A percentile compares a stretch with the other conserved stretches of the same genome.
These are phyloP conservation scores for Mycteria americana DNA, from an alignment of 2,797 vertebrate species.

Conservation along the genomic window DNA sequence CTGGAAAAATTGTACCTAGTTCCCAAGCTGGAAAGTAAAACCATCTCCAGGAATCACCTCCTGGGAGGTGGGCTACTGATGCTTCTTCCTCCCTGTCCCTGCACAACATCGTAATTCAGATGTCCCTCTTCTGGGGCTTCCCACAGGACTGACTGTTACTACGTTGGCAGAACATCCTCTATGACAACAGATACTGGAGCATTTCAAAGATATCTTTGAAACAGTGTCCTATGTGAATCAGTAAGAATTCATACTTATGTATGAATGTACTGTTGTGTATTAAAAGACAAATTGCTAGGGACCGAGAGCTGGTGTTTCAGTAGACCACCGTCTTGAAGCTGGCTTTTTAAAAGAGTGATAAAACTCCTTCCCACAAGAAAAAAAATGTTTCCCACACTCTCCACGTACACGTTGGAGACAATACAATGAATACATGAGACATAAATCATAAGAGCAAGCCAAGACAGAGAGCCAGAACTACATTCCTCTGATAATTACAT, in stretches of 20 bases:
- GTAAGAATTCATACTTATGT: not conserved
- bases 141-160: not conserved
- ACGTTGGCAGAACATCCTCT: not conserved
- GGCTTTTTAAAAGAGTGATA: not conserved
- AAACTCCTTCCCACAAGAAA: not conserved
- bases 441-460: not conserved
- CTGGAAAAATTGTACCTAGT: not conserved
- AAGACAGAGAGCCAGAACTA: not conserved
- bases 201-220: not conserved
- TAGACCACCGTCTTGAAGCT: not conserved
- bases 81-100: not conserved
- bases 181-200: not conserved
- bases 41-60: not conserved
- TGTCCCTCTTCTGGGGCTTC: not conserved
- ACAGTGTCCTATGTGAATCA: not conserved
- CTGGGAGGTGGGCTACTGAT: not conserved
- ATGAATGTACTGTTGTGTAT: not conserved
- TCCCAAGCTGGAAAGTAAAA: not conserved
- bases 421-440: not conserved
- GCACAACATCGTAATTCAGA: not conserved
- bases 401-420: not conserved
- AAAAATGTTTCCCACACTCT: not conserved
- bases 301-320: not conserved
- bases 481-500: not conserved
- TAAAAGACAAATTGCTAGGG: not conserved